Percentiles rank a stretch among this genome's conserved stretches.
phyloP scores from a whole-genome alignment of 2,113 vertebrate genomes.

The Chaenocephalus aceratus region DNA sequence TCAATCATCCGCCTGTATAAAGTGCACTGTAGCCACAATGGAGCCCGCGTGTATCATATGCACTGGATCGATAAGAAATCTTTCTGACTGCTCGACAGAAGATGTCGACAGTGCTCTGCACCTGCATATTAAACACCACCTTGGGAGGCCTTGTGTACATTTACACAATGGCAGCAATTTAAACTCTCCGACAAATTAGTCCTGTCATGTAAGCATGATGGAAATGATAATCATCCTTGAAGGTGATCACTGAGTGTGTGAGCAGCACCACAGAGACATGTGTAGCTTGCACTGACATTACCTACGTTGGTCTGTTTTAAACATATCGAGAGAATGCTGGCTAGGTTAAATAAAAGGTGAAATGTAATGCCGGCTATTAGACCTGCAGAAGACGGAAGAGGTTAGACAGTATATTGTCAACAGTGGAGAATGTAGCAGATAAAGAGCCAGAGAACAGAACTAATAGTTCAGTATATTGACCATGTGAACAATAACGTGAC shows the following conservation, averaged over 20 bases:
- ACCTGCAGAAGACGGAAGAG: too few species aligned
- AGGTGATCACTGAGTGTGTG: constrained; percentile 58
- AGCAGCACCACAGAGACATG: constrained; percentile 55
- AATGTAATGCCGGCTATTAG: too few species aligned
- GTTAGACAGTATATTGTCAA: too few species aligned
- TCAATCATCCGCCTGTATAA: constrained; percentile 77
- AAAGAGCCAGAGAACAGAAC: background rate
- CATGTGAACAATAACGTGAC: background rate
- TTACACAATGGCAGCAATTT: constrained; percentile 51
- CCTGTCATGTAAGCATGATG: constrained; percentile 81
- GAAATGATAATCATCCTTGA: constrained; percentile 81
- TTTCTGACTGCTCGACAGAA: constrained; percentile 52
- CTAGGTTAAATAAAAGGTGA: too few species aligned
- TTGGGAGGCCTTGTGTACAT: constrained; percentile 21
- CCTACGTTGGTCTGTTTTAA: too few species aligned
- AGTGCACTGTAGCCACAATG: constrained; percentile 65
- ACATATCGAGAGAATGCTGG: too few species aligned
- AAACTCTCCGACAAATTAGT: constrained; percentile 83
- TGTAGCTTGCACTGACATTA: constrained; percentile 47
- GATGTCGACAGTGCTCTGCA: constrained; percentile 56
- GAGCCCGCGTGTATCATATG: constrained; percentile 60
- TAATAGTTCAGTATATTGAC: background rate
- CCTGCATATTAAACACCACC: constrained; percentile 68
- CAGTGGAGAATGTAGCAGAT: background rate
- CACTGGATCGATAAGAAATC: constrained; percentile 64